Evolutionary conservation across 2,113 vertebrate species (phyloP), one percentile per base, ranked within the genome.

Genomic region (Saimiri boliviensis): DNA sequence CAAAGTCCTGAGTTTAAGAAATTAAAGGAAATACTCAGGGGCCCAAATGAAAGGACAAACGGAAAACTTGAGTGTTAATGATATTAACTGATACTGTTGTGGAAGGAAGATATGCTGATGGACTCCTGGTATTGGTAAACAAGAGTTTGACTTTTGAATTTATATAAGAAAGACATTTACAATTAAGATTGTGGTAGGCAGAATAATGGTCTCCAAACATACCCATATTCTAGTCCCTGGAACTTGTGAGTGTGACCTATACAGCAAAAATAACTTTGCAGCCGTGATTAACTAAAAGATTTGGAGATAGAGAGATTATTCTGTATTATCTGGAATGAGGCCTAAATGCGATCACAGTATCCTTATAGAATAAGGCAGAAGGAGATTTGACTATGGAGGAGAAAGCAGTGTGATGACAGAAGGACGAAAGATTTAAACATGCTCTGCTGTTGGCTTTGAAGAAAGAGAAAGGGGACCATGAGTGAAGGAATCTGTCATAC

Each of bases 101-200:
- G 81, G 13, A 1, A 68, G 37, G 52, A 81, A 68, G 5, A 79
- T 56, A 35, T 0, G 23, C 32, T 4, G 77, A 73, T 47, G 47
- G 21, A 63, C 70, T 89, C 74, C 14, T 87, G 32, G 45, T 86
- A 27, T 89, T 68, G 30, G 9, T 73, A 86, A 92, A 35, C 11
- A 90, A 92, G n/a, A 74, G 9, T 68, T 8, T 86, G 19, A 70
- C 13, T 85, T 96, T 94, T 85, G 89, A 88, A 40, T 4, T 91
- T 77, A 68, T 35, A 80, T 19, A 74, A 32, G 42, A 58, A 80
- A 91, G 12, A 19, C 63, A 42, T 42, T 49, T 93, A 71, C 6
- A 88, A 54, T 71, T 76, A 88, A 47, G 47, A 23, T 42, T 96
- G 56, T 81, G 14, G 11, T 30, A 88, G 25, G 30, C 56, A 86